These are phyloP conservation scores for Apis cerana DNA, from an alignment of 1,140 invertebrate species.

Conservation along the genomic window DNA sequence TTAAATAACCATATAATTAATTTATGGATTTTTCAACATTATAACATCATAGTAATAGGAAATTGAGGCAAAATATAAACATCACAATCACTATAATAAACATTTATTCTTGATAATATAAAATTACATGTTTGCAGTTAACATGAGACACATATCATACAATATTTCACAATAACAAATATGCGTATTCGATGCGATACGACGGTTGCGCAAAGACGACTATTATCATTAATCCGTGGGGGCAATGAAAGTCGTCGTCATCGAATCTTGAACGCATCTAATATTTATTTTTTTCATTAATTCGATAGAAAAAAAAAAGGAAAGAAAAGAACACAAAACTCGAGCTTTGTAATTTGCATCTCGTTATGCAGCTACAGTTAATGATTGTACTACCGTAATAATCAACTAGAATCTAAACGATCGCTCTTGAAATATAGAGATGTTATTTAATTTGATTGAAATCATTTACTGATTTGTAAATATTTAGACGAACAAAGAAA, in stretches of 20 bases:
- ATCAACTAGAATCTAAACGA: slow-evolving; percentile 40
- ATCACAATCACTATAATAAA: slow-evolving; percentile 67
- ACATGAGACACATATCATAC: slow-evolving; percentile 77
- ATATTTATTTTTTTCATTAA: neutral
- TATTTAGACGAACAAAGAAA: slow-evolving; percentile 19
- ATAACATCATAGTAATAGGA: neutral
- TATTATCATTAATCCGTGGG: neutral
- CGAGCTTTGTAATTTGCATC: slow-evolving; percentile 27
- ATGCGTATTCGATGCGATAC: slow-evolving; percentile 50
- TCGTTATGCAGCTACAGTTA: slow-evolving; percentile 33
- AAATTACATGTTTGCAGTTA: slow-evolving; percentile 77
- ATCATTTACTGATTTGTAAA: slow-evolving; percentile 34
- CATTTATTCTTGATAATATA: slow-evolving; percentile 79
- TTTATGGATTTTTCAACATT: neutral
- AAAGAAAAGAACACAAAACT: slow-evolving; percentile 8
- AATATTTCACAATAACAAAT: slow-evolving; percentile 76
- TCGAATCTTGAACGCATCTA: slow-evolving; percentile 1
- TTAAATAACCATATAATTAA: slow-evolving; percentile 16
- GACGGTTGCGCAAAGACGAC: slow-evolving; percentile 18
- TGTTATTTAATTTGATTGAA: slow-evolving; percentile 19
- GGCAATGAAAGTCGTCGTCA: neutral
- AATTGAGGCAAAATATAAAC: neutral
- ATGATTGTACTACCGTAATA: slow-evolving; percentile 18
- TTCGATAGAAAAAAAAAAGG: neutral
- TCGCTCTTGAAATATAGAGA: slow-evolving; percentile 6